These are phyloP conservation scores for Chironomus riparius DNA, from an alignment of 2,888 invertebrate genomes.

Conservation along the genomic window DNA sequence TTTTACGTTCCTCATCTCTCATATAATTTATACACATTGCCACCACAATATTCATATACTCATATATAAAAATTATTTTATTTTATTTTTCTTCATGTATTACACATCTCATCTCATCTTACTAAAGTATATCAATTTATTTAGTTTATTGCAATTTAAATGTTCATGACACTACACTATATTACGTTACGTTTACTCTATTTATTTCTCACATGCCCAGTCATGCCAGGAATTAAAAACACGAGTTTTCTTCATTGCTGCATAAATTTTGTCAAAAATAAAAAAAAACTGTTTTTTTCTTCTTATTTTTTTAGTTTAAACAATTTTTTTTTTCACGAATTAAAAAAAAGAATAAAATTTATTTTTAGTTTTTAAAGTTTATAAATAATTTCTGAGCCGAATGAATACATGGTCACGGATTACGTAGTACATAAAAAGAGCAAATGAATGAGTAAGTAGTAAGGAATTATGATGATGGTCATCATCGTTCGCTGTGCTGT, in stretches of 20 bases:
- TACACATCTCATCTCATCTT: background rate
- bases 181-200: background rate
- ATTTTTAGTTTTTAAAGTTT: slow-evolving; percentile 23
- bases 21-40: background rate
- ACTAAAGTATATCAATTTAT: background rate
- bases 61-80: background rate
- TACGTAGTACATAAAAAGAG: background rate
- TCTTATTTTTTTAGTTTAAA: background rate
- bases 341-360: slow-evolving; percentile 7
- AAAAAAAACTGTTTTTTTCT: background rate
- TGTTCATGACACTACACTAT: slow-evolving; percentile 1
- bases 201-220: background rate
- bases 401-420: background rate
- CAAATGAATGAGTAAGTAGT: background rate
- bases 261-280: slow-evolving; percentile 5
- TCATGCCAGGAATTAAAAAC: slow-evolving; percentile 7
- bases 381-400: slow-evolving; percentile 21
- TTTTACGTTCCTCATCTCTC: background rate
- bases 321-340: background rate
- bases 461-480: background rate
- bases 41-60: background rate
- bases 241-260: slow-evolving; percentile 3
- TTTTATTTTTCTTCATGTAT: background rate
- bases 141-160: slow-evolving; percentile 10
- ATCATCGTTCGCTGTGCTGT: background rate